A percentile compares a stretch with the other conserved stretches of the same genome.
These are phyloP conservation scores for Coptotermes formosanus DNA, from an alignment of 1,140 invertebrate genomes.

Conservation along the genomic window DNA sequence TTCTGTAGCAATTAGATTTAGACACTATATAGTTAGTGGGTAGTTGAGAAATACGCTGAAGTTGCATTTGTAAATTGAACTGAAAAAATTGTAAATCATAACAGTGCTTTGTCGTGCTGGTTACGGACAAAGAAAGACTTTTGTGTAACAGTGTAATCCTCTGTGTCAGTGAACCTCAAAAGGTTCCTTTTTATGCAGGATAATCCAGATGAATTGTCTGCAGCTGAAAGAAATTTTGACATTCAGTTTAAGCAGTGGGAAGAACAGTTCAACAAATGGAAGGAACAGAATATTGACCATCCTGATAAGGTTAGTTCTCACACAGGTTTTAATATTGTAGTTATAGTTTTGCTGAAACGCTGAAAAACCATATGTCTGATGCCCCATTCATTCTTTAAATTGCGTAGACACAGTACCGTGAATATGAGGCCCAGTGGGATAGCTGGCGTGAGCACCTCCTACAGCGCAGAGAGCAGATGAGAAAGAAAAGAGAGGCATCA, in stretches of 20 bases:
- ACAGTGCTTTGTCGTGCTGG: too few species aligned
- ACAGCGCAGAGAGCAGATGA: constrained; percentile 76
- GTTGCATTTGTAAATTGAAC: too few species aligned
- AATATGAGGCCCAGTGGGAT: constrained; percentile 81
- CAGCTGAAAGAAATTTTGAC: constrained; percentile 77
- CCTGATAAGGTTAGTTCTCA: constrained; percentile 66
- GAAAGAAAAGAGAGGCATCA: constrained; percentile 55
- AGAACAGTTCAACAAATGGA: constrained; percentile 80
- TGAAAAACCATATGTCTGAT: background rate
- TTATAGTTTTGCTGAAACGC: too few species aligned
- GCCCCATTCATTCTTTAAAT: background rate
- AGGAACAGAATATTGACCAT: constrained; percentile 78
- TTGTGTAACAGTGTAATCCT: background rate
- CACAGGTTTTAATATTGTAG: background rate
- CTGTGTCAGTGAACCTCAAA: background rate
- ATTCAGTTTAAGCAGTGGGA: constrained; percentile 82
- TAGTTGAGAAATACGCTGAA: too few species aligned
- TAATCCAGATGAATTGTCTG: constrained; percentile 52
- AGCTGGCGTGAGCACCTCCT: constrained; percentile 72
- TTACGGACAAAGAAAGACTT: background rate
- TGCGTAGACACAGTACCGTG: constrained; percentile 63
- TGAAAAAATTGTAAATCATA: too few species aligned
- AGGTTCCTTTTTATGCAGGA: constrained; percentile 36
- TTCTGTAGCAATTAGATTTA: too few species aligned
- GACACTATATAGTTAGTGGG: too few species aligned